Evolutionary conservation across 2,797 vertebrate species (phyloP).

Genomic region (Esox lucius): DNA sequence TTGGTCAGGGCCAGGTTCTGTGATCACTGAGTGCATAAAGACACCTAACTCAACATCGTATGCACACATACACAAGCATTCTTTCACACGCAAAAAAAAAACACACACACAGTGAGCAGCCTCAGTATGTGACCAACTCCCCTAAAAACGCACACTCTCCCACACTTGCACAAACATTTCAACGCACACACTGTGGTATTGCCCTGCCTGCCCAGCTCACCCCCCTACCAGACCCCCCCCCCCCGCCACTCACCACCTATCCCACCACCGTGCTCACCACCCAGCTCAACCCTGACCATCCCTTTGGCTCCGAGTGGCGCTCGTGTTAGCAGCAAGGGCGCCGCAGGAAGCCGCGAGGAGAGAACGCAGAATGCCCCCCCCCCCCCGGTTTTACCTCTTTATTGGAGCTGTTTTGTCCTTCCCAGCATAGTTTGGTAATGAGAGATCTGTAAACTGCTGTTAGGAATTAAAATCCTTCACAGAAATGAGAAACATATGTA

Average conservation of each 20-base stretch:
- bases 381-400: constrained; percentile 30
- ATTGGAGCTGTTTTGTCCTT: constrained; percentile 73
- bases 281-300: constrained; percentile 50
- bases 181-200: background rate
- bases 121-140: background rate
- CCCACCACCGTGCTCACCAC: constrained; percentile 39
- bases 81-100: background rate
- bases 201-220: background rate
- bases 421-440: constrained; percentile 85
- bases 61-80: background rate
- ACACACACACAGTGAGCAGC: background rate
- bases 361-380: constrained; percentile 31
- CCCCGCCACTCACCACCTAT: background rate
- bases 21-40: constrained; percentile 25
- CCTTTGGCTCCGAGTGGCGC: background rate
- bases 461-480: constrained; percentile 59
- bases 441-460: constrained; percentile 81
- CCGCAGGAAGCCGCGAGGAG: background rate
- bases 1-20: background rate
- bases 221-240: background rate
- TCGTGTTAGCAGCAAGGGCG: background rate
- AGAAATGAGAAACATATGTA: constrained; percentile 86
- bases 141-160: constrained; percentile 16
- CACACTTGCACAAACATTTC: constrained; percentile 1
- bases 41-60: background rate